Conservation (phyloP, 2,888 invertebrate genomes). For the Notodonta ziczac region DNA sequence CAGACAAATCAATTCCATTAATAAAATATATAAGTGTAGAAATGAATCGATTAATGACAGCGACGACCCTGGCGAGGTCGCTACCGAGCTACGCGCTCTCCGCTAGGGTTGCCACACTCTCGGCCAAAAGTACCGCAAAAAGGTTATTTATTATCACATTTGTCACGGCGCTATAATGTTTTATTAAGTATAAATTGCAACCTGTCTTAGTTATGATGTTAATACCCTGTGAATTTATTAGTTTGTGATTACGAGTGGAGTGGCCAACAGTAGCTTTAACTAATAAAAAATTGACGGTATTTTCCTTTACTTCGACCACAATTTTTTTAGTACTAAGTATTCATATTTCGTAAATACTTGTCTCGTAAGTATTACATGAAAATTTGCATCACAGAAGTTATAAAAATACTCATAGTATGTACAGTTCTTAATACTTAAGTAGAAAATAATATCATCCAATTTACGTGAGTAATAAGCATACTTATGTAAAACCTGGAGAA, state of each 20-base stretch:
- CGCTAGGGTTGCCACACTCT: conserved; percentile 15
- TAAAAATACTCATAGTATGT: too few relatives aligned
- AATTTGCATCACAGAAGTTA: too few relatives aligned
- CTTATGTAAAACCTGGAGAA: too few relatives aligned
- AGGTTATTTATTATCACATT: not conserved
- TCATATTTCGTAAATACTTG: not conserved
- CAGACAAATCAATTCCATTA: not conserved
- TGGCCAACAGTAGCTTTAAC: not conserved
- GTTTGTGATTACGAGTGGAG: not conserved
- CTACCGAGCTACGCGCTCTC: conserved; percentile 49
- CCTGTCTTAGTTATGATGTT: not conserved
- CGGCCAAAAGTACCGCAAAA: not conserved
- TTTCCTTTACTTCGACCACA: not conserved
- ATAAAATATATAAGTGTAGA: conserved; percentile 9
- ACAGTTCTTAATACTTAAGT: too few relatives aligned
- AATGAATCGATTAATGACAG: conserved; percentile 39
- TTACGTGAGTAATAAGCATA: too few relatives aligned
- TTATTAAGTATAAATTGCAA: conserved; percentile 1
- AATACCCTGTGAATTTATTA: conserved; percentile 1
- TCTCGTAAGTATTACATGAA: not conserved
- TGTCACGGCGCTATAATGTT: not conserved
- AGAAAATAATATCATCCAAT: too few relatives aligned
- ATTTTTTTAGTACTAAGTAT: not conserved
- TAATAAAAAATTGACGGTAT: not conserved
- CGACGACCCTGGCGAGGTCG: conserved; percentile 21